Base-by-base conservation (phyloP, 1,140 invertebrate genomes). In the Zaprionus davidi region DNA sequence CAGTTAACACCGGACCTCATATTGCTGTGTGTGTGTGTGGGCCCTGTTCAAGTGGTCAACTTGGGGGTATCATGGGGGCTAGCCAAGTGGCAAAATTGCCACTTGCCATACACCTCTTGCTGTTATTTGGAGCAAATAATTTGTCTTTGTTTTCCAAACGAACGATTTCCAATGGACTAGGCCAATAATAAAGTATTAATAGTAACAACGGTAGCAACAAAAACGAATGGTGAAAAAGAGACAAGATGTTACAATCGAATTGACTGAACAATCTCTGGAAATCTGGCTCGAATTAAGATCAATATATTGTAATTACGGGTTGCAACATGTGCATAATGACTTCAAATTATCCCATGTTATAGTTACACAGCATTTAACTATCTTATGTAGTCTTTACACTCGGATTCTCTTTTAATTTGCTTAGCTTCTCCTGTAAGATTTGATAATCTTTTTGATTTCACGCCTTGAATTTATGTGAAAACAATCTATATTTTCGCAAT, bases 111-210 rank as follows among this genome's bases (percentile, higher is more conserved):
- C 58, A 28, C 28, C 67, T 55, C 72, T 63, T 58, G 41, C 51
- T 53, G 79, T 71, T 67, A 85, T 85, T 79, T 85, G 76, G 83
- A 86, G 79, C 83, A 85, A 76, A 78, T 86, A 87, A 87, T 85
- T 82, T 76, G 71, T 76, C 72, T 71, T 85, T 87, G 83, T 85
- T 82, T 86, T 85, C 82, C 82, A 87, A 86, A 69, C 66, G 76
- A 82, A 46, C 56, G 82, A 63, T 78, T 84, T 46, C 76, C 70
- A 82, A 69, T 86, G 64, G 68, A 58, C 57, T 71, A 51, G n/a
- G 34, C 60, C 17, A 60, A 60, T 60, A 60, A 60, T 51, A 17
- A 28, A 38, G 13, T 53, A 36, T 53, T 26, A 34, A 31, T 26
- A 51, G 44, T 17, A 20, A 12, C 26, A 28, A 26, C 53, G 49